Base-by-base conservation (phyloP, 2,113 vertebrate genomes). In the Ageneiosus marmoratus region DNA sequence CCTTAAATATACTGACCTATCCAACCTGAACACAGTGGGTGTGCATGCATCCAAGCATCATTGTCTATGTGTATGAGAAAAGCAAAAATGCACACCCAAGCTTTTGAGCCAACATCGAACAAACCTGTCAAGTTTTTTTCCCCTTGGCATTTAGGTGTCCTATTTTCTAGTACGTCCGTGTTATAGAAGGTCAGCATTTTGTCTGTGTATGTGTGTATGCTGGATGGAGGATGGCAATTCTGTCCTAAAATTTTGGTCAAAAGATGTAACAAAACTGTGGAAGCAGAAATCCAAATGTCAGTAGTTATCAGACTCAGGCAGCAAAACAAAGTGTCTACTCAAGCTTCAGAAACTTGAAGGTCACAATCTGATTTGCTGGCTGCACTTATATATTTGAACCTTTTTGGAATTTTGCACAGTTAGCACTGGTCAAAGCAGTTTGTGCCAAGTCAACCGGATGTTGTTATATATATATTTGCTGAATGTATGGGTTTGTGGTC, bases 1-100 rank as follows among this genome's bases (percentile, higher is more conserved):
- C 81, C 56, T 81, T 85, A 87, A 87, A 87, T 87, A 87, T 77
- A 77, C 84, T 58, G 46, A 80, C 82, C 72, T 76, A 22, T 50
- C 34, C 29, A 80, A 70, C 80, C 77, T 83, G 18, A 24, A 70
- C 67, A 70, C 75, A 51, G 65, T 78, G n/a, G 58, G 63, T 53
- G 22, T 60, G 48, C 50, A 27, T 77, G 51, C 20, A 70, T 70
- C 69, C 75, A 69, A 15, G 56, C 24, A n/a, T 51, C 34, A 60
- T 22, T 27, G 67, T n/a, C 29, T 80, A n/a, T 55, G 69, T 85
- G 58, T 76, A 41, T 79, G 76, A 9, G 82, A 53, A 65, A 62
- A 34, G 27, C 4, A 77, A 73, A 79, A 82, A 27, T 44, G 48
- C 51, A 41, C 24, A 55, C 16, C 51, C 18, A 44, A 41, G 53